Evolutionary conservation across 2,888 invertebrate genomes (phyloP), one percentile per base, ranked within the genome.

Genomic region (Atrina japonica): DNA sequence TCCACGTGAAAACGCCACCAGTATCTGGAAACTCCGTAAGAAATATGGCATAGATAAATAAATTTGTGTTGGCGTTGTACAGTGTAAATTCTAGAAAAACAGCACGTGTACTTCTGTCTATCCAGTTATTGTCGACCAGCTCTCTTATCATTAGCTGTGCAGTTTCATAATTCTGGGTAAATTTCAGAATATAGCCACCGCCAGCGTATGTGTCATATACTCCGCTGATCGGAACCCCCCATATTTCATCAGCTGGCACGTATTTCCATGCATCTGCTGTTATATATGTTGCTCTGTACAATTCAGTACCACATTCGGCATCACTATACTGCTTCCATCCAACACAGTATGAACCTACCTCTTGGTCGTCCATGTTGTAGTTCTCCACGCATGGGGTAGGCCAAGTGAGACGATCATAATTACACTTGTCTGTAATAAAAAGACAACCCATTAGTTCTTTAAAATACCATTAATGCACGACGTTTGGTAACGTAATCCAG

Each of bases 31-130:
- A 87, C 70, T 88, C 88, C 1, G 80, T 66, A 58, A 87, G 70
- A 23, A 84, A 79, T 60, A 79, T 76, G 21, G 81, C 76, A 52
- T 82, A 83, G 6, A 77, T 72, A 71, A 88, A 86, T 40, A 87
- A 71, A 67, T 87, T 87, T 0, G 76, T 69, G 63, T 87, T 86
- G 2, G 81, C 52, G 61, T 86, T 86, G 65, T 86, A 86, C 2
- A 87, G 58, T 14, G 86, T 86, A 52, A 85, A 86, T 60, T 88
- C 88, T 7, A 86, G 63, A 41, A 85, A 72, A 16, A 88, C 76
- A 5, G 82, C 83, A 43, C 86, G 63, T 0, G 87, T 85, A 11
- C 78, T 75, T 40, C 83, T 53, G 61, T 88, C 83, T 9, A 87
- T 63, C 88, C 88, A 88, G 2, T 76, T 63, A 7, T 70, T 50